Base-by-base conservation (phyloP, 2,113 vertebrate genomes). In the Tragelaphus buxtoni region DNA sequence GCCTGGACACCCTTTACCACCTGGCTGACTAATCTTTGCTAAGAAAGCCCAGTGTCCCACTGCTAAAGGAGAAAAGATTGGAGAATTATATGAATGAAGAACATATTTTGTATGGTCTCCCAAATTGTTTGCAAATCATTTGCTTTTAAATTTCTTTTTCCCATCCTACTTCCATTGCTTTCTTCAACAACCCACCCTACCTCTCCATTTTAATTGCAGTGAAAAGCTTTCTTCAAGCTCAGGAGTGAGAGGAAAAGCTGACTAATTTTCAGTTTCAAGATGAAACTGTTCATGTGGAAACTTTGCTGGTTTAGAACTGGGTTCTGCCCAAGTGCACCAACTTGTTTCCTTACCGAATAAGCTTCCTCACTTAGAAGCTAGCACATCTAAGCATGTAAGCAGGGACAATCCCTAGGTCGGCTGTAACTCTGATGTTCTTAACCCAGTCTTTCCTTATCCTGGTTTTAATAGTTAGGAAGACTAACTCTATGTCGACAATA, bases 251-350 rank as follows among this genome's bases (percentile, higher is more conserved):
- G 12, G 20, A 92, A 92, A 85, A 86, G 49, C n/a, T 28, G 47
- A 89, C 11, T 39, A 35, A 87, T 96, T 94, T 97, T 95, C 61
- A 91, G 2, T 56, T 83, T 45, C 9, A 89, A 79, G 17, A 94
- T 28, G 45, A 91, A 97, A 88, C 2, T 74, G 8, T 45, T 94
- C 92, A 87, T 39, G 47, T 60, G 76, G 55, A 96, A 98, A 90
- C 76, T 51, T 26, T 69, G 51, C 79, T 81, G 45, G 49, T 72
- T 95, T 69, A 69, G 88, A 95, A 92, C 22, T 65, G 55, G 26
- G 53, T 91, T 96, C 77, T 8, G 11, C 63, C 86, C 47, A 93
- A 76, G 39, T 45, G 53, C 11, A 47, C 26, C 14, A 47, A 94
- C 26, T 51, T 60, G 9, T 60, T 84, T 94, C 60, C 63, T 72